phyloP scores from a whole-genome alignment of 2,888 invertebrate species.

The Cataglyphis rosenhaueri region DNA sequence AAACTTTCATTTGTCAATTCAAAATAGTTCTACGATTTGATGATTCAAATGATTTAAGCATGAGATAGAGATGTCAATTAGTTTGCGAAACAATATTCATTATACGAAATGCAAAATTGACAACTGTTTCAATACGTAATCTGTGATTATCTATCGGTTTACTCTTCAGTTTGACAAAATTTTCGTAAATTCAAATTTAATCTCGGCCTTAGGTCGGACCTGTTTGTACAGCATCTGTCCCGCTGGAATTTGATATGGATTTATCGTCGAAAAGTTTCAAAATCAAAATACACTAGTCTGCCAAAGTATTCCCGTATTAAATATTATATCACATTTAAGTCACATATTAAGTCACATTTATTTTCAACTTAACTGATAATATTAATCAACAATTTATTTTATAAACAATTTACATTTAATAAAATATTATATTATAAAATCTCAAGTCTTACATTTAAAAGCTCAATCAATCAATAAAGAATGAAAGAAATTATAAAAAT shows the following conservation, averaged over 20 bases:
- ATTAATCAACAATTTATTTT: not conserved
- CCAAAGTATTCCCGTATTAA: not conserved
- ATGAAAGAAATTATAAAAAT: not conserved
- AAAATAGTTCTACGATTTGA: not conserved
- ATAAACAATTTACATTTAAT: conserved; percentile 3
- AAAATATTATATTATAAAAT: not conserved
- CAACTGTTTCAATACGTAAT: conserved; percentile 10
- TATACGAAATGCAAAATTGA: not conserved
- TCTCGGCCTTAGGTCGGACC: not conserved
- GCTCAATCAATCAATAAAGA: not conserved
- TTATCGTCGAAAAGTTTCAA: conserved; percentile 25
- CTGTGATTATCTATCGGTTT: not conserved
- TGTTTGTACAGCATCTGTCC: not conserved
- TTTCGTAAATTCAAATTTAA: conserved; percentile 40
- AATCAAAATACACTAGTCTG: not conserved
- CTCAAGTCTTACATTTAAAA: not conserved
- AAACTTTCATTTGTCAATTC: not conserved
- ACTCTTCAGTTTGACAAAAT: conserved; percentile 2
- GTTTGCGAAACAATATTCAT: not conserved
- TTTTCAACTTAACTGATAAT: conserved; percentile 13
- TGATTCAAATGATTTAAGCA: not conserved
- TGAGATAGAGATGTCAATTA: conserved; percentile 6
- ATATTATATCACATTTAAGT: not conserved
- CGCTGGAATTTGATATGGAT: not conserved
- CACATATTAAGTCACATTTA: not conserved